Conservation (phyloP, 2,113 vertebrate genomes). For the Entosphenus tridentatus region DNA sequence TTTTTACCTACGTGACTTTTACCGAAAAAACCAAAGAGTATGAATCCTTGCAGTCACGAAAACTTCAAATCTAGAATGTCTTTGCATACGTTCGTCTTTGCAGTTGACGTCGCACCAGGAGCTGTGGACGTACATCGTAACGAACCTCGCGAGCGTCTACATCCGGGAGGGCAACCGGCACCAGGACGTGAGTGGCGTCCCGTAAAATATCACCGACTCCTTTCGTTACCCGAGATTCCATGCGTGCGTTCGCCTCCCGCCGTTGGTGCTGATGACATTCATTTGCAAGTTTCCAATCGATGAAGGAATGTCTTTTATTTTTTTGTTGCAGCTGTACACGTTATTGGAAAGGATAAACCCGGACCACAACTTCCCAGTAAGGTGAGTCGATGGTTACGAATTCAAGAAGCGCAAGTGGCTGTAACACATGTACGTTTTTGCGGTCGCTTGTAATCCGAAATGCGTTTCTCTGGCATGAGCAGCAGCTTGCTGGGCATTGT, state of each 20-base stretch:
- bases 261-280: background rate
- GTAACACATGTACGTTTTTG: too few relatives aligned
- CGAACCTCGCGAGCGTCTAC: slow-evolving; percentile 90
- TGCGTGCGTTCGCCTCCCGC: background rate
- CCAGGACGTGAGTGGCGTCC: slow-evolving; percentile 42
- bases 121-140: slow-evolving; percentile 90
- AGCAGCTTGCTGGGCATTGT: too few relatives aligned
- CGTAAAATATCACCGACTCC: too few relatives aligned
- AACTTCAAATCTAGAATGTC: too few relatives aligned
- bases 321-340: slow-evolving; percentile 44
- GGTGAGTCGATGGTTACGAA: slow-evolving; percentile 26
- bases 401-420: too few relatives aligned
- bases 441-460: too few relatives aligned
- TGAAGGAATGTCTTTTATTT: background rate
- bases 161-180: slow-evolving; percentile 89
- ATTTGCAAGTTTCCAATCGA: background rate
- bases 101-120: slow-evolving; percentile 94
- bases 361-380: slow-evolving; percentile 90
- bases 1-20: too few relatives aligned
- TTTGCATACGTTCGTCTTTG: background rate
- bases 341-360: slow-evolving; percentile 91
- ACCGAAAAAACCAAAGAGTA: too few relatives aligned
- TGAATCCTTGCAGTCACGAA: too few relatives aligned
- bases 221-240: too few relatives aligned
- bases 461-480: too few relatives aligned